Conservation (phyloP, 1,140 invertebrate genomes). For the Holotrichia oblita region DNA sequence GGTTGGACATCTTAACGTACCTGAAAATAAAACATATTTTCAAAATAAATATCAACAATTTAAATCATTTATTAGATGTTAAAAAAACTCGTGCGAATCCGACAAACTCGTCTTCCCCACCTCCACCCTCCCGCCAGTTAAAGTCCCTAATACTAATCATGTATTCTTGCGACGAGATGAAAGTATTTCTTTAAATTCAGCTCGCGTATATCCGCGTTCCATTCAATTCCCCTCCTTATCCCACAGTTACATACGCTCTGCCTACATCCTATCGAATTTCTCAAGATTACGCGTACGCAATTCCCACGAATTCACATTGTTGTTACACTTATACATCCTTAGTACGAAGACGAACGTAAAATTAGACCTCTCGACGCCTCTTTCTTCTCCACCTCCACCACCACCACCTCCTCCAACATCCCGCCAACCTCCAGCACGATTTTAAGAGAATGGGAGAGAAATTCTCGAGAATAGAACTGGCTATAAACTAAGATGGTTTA, state of each 20-base stretch:
- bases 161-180: no score
- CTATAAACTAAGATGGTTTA: no score
- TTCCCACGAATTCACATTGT: background rate
- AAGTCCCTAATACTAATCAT: no score
- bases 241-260: background rate
- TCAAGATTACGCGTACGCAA: background rate
- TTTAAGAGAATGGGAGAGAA: background rate
- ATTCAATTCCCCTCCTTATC: background rate
- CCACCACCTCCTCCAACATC: no score
- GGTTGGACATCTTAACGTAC: no score
- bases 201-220: background rate
- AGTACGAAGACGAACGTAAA: background rate
- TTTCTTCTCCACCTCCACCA: no score
- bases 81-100: no score
- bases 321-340: background rate
- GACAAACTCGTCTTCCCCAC: no score
- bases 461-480: background rate
- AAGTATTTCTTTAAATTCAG: conserved; percentile 2
- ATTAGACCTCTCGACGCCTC: background rate
- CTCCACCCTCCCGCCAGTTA: no score
- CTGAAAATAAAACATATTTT: no score
- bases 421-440: background rate
- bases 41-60: no score
- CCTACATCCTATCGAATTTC: background rate
- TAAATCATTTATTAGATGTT: no score